These are phyloP conservation scores for Melanotaenia maccullochi DNA, from an alignment of 2,797 vertebrate species.

Conservation along the genomic window DNA sequence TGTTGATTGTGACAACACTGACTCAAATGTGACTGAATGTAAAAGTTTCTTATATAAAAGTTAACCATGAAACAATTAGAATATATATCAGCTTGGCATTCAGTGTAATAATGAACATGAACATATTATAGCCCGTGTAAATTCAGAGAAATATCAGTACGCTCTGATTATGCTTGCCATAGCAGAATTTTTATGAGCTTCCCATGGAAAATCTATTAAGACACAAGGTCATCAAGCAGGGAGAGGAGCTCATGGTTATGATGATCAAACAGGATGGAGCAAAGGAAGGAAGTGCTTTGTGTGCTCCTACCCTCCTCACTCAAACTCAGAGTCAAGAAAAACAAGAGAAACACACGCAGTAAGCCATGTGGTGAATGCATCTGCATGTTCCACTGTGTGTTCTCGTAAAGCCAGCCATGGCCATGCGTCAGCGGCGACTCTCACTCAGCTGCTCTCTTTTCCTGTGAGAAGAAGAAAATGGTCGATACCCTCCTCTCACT, in stretches of 20 bases:
- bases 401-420: slow-evolving; percentile 32
- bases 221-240: slow-evolving; percentile 21
- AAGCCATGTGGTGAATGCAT: slow-evolving; percentile 58
- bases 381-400: slow-evolving; percentile 23
- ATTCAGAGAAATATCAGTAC: background rate
- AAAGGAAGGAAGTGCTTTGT: slow-evolving; percentile 55
- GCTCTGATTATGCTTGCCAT: background rate
- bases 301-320: slow-evolving; percentile 27
- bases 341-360: slow-evolving; percentile 27
- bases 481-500: slow-evolving; percentile 28
- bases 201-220: slow-evolving; percentile 35
- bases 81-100: background rate
- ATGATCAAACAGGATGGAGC: slow-evolving; percentile 43
- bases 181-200: slow-evolving; percentile 16
- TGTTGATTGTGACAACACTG: background rate
- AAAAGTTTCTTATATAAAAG: background rate
- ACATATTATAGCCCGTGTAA: too few relatives aligned
- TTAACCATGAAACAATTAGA: background rate
- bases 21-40: background rate
- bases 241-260: background rate
- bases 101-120: background rate
- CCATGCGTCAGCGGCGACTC: background rate
- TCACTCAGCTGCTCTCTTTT: slow-evolving; percentile 46
- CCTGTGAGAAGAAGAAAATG: slow-evolving; percentile 26
- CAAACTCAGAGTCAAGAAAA: slow-evolving; percentile 54